Conservation (phyloP, 1,140 invertebrate species). For the Drosophila gunungcola region DNA sequence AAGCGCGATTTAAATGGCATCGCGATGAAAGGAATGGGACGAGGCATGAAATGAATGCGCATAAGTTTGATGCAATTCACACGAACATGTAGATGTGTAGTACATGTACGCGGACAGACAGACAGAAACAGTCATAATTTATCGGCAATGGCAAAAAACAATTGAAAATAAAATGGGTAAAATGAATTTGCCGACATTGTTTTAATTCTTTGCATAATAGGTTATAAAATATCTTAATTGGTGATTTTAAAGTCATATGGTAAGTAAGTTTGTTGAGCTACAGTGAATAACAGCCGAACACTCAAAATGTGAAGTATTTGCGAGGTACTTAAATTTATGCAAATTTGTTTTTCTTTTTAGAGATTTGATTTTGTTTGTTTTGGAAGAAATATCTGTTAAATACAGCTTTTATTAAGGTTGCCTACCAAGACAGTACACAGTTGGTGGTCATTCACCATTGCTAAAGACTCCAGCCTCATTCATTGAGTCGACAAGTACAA, state of each 20-base stretch:
- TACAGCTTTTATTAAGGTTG: neutral
- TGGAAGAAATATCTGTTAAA: neutral
- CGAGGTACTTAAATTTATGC: too few relatives aligned
- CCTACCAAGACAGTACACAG: neutral
- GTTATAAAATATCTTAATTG: constrained; percentile 74
- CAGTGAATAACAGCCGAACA: constrained; percentile 34
- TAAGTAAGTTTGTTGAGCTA: neutral
- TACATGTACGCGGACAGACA: neutral
- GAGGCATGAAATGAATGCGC: constrained; percentile 65
- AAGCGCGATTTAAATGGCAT: constrained; percentile 69
- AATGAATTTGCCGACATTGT: constrained; percentile 61
- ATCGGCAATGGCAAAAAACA: constrained; percentile 57
- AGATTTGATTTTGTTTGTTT: too few relatives aligned
- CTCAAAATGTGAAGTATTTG: too few relatives aligned
- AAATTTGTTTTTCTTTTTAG: constrained; percentile 18
- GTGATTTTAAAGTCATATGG: constrained; percentile 17
- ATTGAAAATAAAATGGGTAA: constrained; percentile 54
- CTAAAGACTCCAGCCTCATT: constrained; percentile 60
- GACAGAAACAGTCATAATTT: constrained; percentile 14
- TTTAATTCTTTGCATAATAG: constrained; percentile 60
- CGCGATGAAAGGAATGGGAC: constrained; percentile 28
- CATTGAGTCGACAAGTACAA: constrained; percentile 81
- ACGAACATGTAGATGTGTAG: constrained; percentile 12
- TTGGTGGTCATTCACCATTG: constrained; percentile 38
- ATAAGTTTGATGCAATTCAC: constrained; percentile 63